Evolutionary conservation across 2,797 vertebrate genomes (phyloP).

Genomic region (Sphaeramia orbicularis): DNA sequence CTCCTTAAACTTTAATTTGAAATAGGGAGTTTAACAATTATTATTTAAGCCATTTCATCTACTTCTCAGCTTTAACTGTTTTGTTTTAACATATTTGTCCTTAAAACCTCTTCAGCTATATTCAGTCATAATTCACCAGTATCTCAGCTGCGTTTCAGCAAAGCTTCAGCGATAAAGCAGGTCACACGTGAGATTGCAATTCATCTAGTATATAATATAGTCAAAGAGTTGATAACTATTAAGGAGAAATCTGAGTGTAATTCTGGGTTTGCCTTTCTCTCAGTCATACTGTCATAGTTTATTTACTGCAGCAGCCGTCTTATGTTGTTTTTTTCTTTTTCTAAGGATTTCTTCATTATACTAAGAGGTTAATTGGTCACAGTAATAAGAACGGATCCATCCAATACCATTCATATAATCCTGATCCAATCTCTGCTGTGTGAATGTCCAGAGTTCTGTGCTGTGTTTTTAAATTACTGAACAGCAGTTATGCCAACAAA

Average conservation of each 20-base stretch:
- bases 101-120: no score
- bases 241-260: background rate
- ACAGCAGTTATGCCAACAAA: conserved; percentile 75
- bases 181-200: no score
- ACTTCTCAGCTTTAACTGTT: no score
- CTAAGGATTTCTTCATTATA: conserved; percentile 57
- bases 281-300: conserved; percentile 63
- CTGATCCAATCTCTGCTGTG: conserved; percentile 66
- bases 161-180: no score
- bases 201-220: no score
- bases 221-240: no score
- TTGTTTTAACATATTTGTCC: no score
- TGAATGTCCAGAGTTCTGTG: conserved; percentile 70
- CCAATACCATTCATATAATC: conserved; percentile 67
- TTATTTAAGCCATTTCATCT: no score
- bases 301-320: conserved; percentile 56
- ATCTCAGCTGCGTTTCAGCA: no score
- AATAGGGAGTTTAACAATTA: no score
- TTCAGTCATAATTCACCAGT: no score
- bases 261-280: conserved; percentile 41
- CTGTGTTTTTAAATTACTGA: conserved; percentile 78
- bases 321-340: conserved; percentile 33
- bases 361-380: conserved; percentile 58
- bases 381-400: conserved; percentile 67
- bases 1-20: no score